Conservation (phyloP, 1,140 invertebrate species). For the Ips typographus region DNA sequence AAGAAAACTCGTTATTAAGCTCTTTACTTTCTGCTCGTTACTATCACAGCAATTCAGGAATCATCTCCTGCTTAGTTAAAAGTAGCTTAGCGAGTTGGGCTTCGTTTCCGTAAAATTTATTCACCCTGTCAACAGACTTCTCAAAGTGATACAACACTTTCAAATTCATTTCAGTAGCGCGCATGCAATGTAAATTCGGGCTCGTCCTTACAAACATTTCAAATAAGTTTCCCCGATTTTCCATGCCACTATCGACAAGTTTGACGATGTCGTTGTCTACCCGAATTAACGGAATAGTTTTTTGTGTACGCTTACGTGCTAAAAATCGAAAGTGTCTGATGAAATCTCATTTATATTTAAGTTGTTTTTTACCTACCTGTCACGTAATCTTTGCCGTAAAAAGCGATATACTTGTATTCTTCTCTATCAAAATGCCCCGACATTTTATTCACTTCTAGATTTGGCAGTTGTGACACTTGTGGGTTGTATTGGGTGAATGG, state of each 20-base stretch:
- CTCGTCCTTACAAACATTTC: slow-evolving; percentile 65
- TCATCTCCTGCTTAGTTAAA: slow-evolving; percentile 36
- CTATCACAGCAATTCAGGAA: slow-evolving; percentile 30
- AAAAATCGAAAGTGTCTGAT: slow-evolving; percentile 37
- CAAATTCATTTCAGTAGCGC: slow-evolving; percentile 71
- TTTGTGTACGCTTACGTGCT: slow-evolving; percentile 65
- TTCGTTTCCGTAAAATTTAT: slow-evolving; percentile 48
- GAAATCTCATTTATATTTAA: no score
- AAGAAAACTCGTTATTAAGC: no score
- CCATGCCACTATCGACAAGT: slow-evolving; percentile 50
- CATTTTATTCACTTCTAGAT: slow-evolving; percentile 74
- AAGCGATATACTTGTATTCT: slow-evolving; percentile 72
- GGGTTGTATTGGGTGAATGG: slow-evolving; percentile 79
- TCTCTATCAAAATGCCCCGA: slow-evolving; percentile 78
- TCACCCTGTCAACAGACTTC: slow-evolving; percentile 29
- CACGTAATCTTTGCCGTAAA: slow-evolving; percentile 81
- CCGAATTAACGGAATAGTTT: slow-evolving; percentile 62
- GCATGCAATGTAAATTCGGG: slow-evolving; percentile 63
- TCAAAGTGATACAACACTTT: slow-evolving; percentile 60
- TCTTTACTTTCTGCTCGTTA: no score
- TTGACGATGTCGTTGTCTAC: slow-evolving; percentile 63
- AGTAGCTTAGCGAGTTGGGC: slow-evolving; percentile 47
- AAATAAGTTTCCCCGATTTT: slow-evolving; percentile 57
- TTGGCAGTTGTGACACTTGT: slow-evolving; percentile 59
- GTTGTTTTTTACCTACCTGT: slow-evolving; percentile 56